These are phyloP conservation scores for Menura novaehollandiae DNA, from an alignment of 2,113 vertebrate species.

Conservation along the genomic window DNA sequence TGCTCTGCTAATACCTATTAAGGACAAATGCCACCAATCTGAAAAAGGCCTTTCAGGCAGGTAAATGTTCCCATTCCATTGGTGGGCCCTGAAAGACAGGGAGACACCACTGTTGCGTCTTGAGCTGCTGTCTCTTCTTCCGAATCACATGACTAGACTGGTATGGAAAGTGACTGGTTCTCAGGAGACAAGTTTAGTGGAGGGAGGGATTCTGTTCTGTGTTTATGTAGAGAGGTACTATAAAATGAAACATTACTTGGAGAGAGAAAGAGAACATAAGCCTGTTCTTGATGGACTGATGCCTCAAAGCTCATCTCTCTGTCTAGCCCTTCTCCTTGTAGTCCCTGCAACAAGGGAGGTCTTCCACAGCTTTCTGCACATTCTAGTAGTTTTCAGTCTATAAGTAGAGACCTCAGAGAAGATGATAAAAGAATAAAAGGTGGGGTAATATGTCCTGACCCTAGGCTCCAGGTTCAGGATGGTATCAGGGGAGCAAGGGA, in stretches of 20 bases:
- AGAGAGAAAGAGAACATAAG: neutral
- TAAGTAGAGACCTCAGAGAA: neutral
- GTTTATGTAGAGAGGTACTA: neutral
- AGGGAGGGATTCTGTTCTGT: neutral
- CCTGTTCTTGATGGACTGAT: neutral
- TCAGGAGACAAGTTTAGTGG: neutral
- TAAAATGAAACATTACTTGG: neutral
- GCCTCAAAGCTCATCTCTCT: neutral
- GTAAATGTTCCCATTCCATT: neutral
- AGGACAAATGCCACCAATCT: neutral
- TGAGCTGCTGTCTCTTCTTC: neutral
- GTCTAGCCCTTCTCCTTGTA: neutral
- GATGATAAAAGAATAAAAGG: neutral
- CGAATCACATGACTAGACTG: neutral
- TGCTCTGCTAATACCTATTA: neutral
- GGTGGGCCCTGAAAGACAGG: neutral
- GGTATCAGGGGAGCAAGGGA: neutral
- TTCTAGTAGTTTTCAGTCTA: neutral
- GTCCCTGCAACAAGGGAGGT: neutral
- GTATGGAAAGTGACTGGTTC: neutral
- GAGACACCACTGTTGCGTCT: neutral
- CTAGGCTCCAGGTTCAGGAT: neutral
- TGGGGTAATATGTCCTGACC: neutral
- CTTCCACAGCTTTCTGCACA: neutral
- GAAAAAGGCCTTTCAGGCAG: neutral